Base-by-base conservation (phyloP, 2,113 vertebrate genomes). In the Chaetura pelagica region DNA sequence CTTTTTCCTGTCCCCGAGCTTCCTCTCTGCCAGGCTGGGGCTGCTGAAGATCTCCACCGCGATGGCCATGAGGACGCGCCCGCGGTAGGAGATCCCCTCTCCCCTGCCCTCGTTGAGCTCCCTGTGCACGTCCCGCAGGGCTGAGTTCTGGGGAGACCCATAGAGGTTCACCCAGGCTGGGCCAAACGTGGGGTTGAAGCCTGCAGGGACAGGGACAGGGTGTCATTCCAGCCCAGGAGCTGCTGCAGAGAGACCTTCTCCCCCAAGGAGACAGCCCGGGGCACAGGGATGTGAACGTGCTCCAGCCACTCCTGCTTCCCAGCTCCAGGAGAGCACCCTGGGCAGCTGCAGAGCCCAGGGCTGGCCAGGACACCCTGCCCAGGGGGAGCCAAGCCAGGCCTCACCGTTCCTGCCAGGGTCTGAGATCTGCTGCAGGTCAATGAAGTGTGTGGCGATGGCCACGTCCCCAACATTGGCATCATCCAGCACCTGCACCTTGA, bases 121-220 rank as follows among this genome's bases (percentile, higher is more conserved):
- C 91, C 97, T 98, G 93, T 99, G 98, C 68, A 98, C 35, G 11
- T 99, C 99, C 80, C 98, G 35, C 22, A 99, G 97, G 4, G 98
- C 96, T 1, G 97, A 98, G 92, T 98, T 99, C 94, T 98, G 98
- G 11, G 98, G 98, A 3, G 99, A 99, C 13, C 99, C 99, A 23
- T 99, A 99, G 8, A 99, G 97, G 81, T 99, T 99, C 46, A 99
- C 95, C 99, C 99, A 99, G 46, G 98, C 91, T 2, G 99, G 99
- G 15, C 99, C 99, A 49, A 99, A 99, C 0, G 98, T 99, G 62
- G 99, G 99, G 75, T 99, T 98, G 92, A 99, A 99, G 11, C 99
- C 99, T 98, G 87, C 71, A 66, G 59, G 0, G 1, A 93, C 51
- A 92, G 90, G 46, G 82, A 83, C n/a, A 67, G 15, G 46, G 10